phyloP scores from a whole-genome alignment of 2,888 invertebrate species.

The Bombyx huttoni region DNA sequence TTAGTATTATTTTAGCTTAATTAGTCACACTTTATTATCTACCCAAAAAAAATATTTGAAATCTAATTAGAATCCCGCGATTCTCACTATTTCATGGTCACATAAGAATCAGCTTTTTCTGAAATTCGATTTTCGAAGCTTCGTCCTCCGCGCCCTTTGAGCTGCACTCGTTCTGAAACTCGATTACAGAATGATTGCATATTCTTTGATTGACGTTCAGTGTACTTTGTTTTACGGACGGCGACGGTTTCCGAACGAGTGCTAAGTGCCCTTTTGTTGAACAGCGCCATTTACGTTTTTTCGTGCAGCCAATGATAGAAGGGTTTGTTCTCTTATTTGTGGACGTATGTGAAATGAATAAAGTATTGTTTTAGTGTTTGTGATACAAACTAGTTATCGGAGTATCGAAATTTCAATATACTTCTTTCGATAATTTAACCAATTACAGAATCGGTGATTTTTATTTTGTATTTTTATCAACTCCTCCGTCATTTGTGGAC shows the following conservation, averaged over 20 bases:
- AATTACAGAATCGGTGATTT: too few species aligned
- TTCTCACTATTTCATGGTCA: conserved; percentile 25
- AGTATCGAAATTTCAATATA: too few species aligned
- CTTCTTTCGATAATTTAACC: too few species aligned
- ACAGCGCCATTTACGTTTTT: background rate
- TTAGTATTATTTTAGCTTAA: too few species aligned
- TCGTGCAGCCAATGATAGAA: background rate
- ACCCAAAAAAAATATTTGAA: background rate
- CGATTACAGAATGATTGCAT: conserved; percentile 57
- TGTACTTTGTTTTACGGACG: conserved; percentile 42
- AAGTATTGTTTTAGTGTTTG: too few species aligned
- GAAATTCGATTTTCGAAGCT: conserved; percentile 35
- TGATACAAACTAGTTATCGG: too few species aligned
- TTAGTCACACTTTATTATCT: too few species aligned
- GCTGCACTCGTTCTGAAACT: conserved; percentile 60
- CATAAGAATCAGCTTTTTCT: conserved; percentile 16
- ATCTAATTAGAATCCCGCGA: background rate
- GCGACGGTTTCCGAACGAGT: conserved; percentile 40
- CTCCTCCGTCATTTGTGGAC: too few species aligned
- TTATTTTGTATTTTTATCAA: too few species aligned
- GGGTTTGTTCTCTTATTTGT: too few species aligned
- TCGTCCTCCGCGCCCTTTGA: conserved; percentile 61
- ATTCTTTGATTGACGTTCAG: conserved; percentile 66
- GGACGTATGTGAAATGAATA: too few species aligned
- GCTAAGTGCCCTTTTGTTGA: conserved; percentile 42